These are phyloP conservation scores for Acrossocheilus fasciatus DNA, from an alignment of 2,797 vertebrate species.

Conservation along the genomic window DNA sequence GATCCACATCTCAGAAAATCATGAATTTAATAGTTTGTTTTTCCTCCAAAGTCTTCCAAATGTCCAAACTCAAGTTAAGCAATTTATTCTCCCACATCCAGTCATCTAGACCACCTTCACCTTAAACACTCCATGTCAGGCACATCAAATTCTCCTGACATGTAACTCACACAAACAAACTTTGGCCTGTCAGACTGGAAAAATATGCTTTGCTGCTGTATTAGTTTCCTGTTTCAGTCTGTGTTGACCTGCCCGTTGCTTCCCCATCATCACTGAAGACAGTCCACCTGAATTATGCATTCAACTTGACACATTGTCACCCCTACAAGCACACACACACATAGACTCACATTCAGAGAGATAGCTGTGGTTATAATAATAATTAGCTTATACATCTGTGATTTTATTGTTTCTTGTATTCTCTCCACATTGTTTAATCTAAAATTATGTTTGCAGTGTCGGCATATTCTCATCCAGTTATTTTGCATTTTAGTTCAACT, in stretches of 20 bases:
- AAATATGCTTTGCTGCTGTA: conserved; percentile 14
- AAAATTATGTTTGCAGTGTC: neutral
- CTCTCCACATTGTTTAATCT: neutral
- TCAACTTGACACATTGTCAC: conserved; percentile 22
- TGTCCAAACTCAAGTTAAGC: neutral
- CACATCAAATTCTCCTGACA: conserved; percentile 12
- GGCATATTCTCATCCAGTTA: neutral
- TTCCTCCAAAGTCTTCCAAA: neutral
- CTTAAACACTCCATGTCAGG: neutral
- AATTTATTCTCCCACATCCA: conserved; percentile 10
- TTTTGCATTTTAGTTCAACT: neutral
- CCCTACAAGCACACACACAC: conserved; percentile 34
- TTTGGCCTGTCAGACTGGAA: conserved; percentile 11
- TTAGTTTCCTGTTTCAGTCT: conserved; percentile 37
- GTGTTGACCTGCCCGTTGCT: conserved; percentile 22
- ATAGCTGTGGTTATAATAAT: conserved; percentile 28
- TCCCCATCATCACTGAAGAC: conserved; percentile 18
- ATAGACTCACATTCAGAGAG: conserved; percentile 8
- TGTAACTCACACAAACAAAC: conserved; percentile 24
- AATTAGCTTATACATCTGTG: neutral
- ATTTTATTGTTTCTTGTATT: neutral
- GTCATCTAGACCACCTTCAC: conserved; percentile 2
- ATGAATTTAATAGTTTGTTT: conserved; percentile 4
- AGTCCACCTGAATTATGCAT: conserved; percentile 28
- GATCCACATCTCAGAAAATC: neutral